phyloP scores from a whole-genome alignment of 2,113 vertebrate genomes.

The Aleadryas rufinucha region DNA sequence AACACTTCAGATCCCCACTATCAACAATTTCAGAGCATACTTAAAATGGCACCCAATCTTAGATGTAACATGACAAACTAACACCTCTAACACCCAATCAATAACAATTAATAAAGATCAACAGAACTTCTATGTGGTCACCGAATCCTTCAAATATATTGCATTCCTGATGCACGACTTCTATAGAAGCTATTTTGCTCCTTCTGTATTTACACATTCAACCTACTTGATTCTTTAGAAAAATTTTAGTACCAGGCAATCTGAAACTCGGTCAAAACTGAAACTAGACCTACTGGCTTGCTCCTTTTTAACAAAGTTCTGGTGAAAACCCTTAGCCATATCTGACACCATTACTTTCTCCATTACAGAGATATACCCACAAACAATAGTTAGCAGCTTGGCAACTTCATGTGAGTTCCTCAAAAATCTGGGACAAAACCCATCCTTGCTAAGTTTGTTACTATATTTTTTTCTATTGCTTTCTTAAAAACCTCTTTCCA shows the following conservation, averaged over 20 bases:
- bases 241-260: neutral
- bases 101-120: neutral
- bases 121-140: neutral
- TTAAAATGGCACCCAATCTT: neutral
- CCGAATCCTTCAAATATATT: neutral
- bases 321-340: neutral
- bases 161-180: neutral
- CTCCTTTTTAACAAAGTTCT: neutral
- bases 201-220: neutral
- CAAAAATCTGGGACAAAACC: neutral
- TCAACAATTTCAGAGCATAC: neutral
- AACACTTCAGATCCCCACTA: neutral
- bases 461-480: neutral
- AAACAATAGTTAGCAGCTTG: neutral
- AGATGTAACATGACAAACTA: neutral
- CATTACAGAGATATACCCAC: neutral
- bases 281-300: neutral
- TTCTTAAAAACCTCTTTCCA: neutral
- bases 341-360: neutral
- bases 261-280: neutral
- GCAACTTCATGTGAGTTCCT: neutral
- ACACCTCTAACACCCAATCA: neutral
- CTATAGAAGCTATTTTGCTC: neutral
- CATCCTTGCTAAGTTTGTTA: neutral
- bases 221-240: neutral